Conservation (phyloP, 2,113 vertebrate species). For the Sigmodon hispidus region DNA sequence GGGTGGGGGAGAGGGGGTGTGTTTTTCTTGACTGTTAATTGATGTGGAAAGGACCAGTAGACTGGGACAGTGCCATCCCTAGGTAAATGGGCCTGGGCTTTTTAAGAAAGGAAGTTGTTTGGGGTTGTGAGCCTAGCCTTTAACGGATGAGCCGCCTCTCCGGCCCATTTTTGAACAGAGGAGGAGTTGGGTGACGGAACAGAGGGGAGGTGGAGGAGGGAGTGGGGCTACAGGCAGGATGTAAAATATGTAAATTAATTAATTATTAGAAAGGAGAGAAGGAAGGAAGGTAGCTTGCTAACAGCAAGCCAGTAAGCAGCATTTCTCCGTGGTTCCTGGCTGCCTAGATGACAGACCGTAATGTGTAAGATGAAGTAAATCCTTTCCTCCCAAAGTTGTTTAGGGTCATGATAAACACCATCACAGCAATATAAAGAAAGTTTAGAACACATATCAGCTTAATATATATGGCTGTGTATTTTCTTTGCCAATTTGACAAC, state of each 20-base stretch:
- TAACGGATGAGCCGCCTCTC: not conserved
- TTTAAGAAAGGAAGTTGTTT: not conserved
- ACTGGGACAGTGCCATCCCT: not conserved
- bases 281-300: not conserved
- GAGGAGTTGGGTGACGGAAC: fast-evolving
- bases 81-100: not conserved
- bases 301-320: not conserved
- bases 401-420: not conserved
- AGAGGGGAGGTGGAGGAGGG: not conserved
- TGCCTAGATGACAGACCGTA: not conserved
- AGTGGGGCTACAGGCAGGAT: not conserved
- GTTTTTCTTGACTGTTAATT: not conserved
- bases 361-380: not conserved
- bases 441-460: not conserved
- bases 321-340: not conserved
- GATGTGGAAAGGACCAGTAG: not conserved
- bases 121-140: not conserved
- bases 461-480: conserved; percentile 14
- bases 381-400: not conserved
- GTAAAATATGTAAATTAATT: no score
- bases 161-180: not conserved
- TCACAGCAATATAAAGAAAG: not conserved
- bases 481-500: not conserved
- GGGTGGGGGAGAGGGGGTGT: no score
- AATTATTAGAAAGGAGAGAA: no score